Evolutionary conservation across 2,113 vertebrate genomes (phyloP).

Genomic region (Oryzias celebensis): DNA sequence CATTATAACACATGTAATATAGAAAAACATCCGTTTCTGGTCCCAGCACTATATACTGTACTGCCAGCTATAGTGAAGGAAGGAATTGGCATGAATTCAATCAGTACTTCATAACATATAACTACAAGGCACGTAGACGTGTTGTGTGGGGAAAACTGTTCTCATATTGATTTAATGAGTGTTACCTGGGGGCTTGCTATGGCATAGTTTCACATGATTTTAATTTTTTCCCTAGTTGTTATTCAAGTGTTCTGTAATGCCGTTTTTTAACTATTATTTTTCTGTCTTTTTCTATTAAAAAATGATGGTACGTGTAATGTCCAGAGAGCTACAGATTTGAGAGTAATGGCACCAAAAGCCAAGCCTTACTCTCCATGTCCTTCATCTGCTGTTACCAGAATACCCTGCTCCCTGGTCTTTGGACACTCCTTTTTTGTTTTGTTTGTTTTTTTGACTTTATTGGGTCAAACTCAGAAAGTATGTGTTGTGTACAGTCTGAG

Average conservation of each 20-base stretch:
- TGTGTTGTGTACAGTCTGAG: constrained; percentile 94
- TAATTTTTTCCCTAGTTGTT: constrained; percentile 45
- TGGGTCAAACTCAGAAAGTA: constrained; percentile 82
- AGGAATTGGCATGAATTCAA: constrained; percentile 68
- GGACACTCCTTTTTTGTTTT: constrained; percentile 80
- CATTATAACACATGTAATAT: constrained; percentile 70
- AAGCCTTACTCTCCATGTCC: constrained; percentile 12
- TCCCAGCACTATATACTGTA: constrained; percentile 64
- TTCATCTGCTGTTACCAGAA: constrained; percentile 76
- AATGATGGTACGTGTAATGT: constrained; percentile 4
- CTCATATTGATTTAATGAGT: constrained; percentile 49
- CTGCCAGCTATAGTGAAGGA: constrained; percentile 60
- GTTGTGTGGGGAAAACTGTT: constrained; percentile 45
- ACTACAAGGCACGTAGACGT: constrained; percentile 52
- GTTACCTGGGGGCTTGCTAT: constrained; percentile 49
- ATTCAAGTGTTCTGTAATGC: constrained; percentile 67
- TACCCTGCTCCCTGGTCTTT: constrained; percentile 82
- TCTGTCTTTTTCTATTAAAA: constrained; percentile 26
- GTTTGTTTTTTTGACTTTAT: constrained; percentile 83
- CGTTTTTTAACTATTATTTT: constrained; percentile 38
- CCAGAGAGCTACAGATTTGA: constrained; percentile 11
- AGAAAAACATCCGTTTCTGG: constrained; percentile 63
- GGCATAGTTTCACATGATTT: constrained; percentile 48
- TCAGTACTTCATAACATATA: constrained; percentile 62
- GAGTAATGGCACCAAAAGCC: neutral